Evolutionary conservation across 1,140 invertebrate genomes (phyloP), one percentile per base, ranked within the genome.

Genomic region (Gryon sp.): DNA sequence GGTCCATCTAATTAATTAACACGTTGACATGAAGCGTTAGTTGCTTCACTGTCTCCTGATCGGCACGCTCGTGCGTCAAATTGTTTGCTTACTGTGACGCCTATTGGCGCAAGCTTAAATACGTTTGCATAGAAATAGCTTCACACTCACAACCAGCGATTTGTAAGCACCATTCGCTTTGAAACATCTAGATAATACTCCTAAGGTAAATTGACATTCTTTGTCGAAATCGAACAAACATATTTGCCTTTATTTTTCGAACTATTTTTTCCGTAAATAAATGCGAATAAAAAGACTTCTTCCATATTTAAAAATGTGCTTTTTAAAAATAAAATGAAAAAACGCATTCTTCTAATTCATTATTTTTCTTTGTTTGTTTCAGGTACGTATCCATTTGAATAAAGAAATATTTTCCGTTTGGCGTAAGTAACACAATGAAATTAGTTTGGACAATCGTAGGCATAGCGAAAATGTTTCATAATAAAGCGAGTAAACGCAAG

Each of bases 71-170:
- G 76, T 69, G 28, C 69, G 76, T 70, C 76, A 78, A 78, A 78
- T 74, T 78, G 60, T 78, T 78, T 75, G 65, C 32, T 78, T 65
- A 66, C 46, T 70, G 70, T 75, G 76, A 74, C 76, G 69, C 57
- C 57, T 38, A 65, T 73, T 78, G 76, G 69, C 45, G 63, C 69
- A 30, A 38, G 46, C 60, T 74, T 43, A 66, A 69, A 65, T 74
- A 48, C 65, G 52, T 26, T 53, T 26, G 65, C 53, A 34, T 62
- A 59, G 55, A 79, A 79, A 79, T 79, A 79, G 72, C 76, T 38
- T 4, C 34, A 24, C 52, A 38, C 53, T 65, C 30, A 48, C 38
- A 65, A 60, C 45, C 14, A 40, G 30, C 40, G 30, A 36, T 60
- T 70, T 57, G n/a, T n/a, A n/a, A n/a, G n/a, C n/a, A 50, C 59